Percentiles rank a stretch among this genome's conserved stretches.
These are phyloP conservation scores for Archilochus colubris DNA, from an alignment of 2,113 vertebrate genomes.

Conservation along the genomic window DNA sequence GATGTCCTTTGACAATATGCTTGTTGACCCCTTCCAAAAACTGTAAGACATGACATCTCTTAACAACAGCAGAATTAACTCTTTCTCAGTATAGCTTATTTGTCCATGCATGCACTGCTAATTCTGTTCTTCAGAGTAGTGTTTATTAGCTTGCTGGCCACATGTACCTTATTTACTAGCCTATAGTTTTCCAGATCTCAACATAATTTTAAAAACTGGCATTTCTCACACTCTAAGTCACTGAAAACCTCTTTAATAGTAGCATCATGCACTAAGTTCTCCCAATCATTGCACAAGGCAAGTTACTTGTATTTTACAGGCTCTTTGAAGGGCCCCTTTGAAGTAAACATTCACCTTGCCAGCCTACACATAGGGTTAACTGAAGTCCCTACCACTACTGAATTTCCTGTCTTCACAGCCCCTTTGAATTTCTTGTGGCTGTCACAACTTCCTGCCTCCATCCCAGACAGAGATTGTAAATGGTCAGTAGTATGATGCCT, in stretches of 20 bases:
- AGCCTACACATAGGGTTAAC: not conserved
- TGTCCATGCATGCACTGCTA: not conserved
- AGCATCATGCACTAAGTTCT: not conserved
- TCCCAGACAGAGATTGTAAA: not conserved
- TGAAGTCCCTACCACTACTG: not conserved
- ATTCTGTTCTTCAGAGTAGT: not conserved
- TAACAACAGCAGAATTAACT: not conserved
- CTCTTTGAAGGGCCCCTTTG: not conserved
- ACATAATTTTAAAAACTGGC: not conserved
- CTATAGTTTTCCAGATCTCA: not conserved
- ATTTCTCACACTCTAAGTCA: not conserved
- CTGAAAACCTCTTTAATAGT: not conserved
- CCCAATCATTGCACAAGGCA: not conserved
- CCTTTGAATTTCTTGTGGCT: not conserved
- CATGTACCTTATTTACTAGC: not conserved
- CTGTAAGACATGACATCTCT: not conserved
- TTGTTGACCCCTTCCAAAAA: not conserved
- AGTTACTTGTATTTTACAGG: not conserved
- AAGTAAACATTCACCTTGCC: not conserved
- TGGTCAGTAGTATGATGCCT: not conserved
- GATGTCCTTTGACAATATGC: not conserved
- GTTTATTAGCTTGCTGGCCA: not conserved
- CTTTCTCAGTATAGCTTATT: not conserved
- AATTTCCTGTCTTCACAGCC: not conserved
- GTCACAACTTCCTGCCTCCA: not conserved